phyloP scores from a whole-genome alignment of 1,140 invertebrate species.

The Yoshiicerus persimilis region DNA sequence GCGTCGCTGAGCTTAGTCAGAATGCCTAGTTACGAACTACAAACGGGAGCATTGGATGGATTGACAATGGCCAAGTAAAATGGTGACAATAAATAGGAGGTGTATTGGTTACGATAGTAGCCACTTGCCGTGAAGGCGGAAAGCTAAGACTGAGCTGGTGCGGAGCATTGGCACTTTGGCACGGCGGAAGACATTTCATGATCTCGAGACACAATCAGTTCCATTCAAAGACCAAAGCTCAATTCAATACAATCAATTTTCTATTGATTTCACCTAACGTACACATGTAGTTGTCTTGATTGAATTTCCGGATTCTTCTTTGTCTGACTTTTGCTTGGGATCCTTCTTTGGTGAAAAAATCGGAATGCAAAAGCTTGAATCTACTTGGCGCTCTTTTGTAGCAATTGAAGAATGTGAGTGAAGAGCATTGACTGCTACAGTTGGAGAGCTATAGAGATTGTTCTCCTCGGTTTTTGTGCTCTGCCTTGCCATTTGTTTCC shows the following conservation, averaged over 20 bases:
- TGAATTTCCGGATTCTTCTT: not conserved
- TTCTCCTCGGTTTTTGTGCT: not conserved
- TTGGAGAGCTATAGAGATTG: not conserved
- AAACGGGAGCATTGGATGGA: too few species aligned
- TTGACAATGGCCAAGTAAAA: too few species aligned
- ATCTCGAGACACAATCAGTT: constrained; percentile 8
- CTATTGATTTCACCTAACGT: constrained; percentile 4
- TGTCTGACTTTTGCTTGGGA: not conserved
- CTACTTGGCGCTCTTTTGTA: not conserved
- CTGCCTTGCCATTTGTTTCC: not conserved
- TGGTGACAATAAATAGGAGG: not conserved
- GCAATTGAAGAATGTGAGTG: not conserved
- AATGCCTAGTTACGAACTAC: too few species aligned
- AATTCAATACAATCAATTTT: constrained; percentile 15
- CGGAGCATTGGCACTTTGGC: not conserved
- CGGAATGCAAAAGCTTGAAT: not conserved
- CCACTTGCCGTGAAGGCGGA: too few species aligned
- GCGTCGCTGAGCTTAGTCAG: too few species aligned
- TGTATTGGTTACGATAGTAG: not conserved
- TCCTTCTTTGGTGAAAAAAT: not conserved
- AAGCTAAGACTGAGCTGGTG: not conserved
- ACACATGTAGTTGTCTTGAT: not conserved
- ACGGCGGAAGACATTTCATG: not conserved
- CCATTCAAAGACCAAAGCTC: not conserved
- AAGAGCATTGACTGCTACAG: not conserved